Base-by-base conservation (phyloP, 2,888 invertebrate genomes). In the Volucella bombylans region DNA sequence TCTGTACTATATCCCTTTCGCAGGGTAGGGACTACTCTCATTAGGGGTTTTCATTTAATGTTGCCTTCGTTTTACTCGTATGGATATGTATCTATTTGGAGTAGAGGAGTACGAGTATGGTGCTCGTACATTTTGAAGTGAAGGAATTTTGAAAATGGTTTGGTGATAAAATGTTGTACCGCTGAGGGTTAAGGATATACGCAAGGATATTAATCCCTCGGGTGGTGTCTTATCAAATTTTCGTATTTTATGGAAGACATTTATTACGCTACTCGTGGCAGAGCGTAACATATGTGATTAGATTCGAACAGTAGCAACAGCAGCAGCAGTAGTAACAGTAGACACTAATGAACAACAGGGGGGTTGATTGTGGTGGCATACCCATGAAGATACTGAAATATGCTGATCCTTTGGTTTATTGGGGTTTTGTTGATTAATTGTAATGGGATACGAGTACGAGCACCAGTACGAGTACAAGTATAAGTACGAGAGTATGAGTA, bases 241-340 rank as follows among this genome's bases (percentile, higher is more conserved):
- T 71, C 31, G 68, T 81, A 81, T 81, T 85, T 81, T 71, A 76
- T 85, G 80, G 23, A 49, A 72, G 71, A 85, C 85, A 85, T 80
- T 85, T 81, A 85, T 81, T 67, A 72, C 57, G 41, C 62, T 55
- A 67, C 55, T 65, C 69, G 52, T 71, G 67, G 80, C 57, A 57
- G 65, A 68, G 61, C 52, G 67, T 54, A 67, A 68, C 81, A 62
- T 76, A 68, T 76, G 80, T 68, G 62, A 71, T 76, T 39, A 67
- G 71, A 76, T 74, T 50, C 14, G 49, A 54, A 14, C 12, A 43
- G 9, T 18, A 76, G 62, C 6, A 31, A 31, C 31, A 31, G 31
- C 31, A 31, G 6, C 31, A 31, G 31, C 31, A 31, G 31, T 31
- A 31, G 31, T 31, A 31, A 31, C 31, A 31, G 31, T 31, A 31